phyloP scores from a whole-genome alignment of 2,888 invertebrate species.

The Acholoe squamosa region DNA sequence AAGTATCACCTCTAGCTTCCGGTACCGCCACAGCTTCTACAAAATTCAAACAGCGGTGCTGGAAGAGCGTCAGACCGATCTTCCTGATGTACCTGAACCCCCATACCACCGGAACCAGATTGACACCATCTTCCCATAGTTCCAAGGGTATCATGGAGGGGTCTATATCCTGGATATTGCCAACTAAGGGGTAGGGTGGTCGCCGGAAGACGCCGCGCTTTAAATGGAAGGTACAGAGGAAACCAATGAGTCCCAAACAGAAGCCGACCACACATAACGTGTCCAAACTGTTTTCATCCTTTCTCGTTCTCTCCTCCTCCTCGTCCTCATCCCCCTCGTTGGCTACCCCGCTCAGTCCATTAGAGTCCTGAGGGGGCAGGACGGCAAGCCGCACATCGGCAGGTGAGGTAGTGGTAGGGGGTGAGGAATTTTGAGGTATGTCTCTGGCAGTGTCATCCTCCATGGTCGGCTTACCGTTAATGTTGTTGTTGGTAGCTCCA shows the following conservation, averaged over 20 bases:
- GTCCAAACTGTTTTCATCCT: neutral
- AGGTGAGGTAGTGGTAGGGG: neutral
- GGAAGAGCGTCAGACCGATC: neutral
- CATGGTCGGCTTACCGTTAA: neutral
- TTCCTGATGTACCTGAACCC: slow-evolving; percentile 32
- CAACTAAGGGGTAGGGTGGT: slow-evolving; percentile 22
- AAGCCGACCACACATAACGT: slow-evolving; percentile 29
- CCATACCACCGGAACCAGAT: slow-evolving; percentile 30
- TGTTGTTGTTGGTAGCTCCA: slow-evolving; percentile 13
- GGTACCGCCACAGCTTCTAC: neutral
- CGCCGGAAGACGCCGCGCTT: neutral
- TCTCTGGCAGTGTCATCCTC: neutral
- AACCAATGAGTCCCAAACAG: slow-evolving; percentile 23
- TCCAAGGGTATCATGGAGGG: neutral
- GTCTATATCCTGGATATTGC: slow-evolving; percentile 24
- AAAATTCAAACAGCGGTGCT: neutral
- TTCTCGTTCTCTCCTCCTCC: neutral
- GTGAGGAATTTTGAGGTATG: neutral
- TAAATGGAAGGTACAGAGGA: neutral
- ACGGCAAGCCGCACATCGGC: neutral
- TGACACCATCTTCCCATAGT: slow-evolving; percentile 29
- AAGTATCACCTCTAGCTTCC: neutral
- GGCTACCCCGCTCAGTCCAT: neutral
- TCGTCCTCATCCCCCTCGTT: neutral
- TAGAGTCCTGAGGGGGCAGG: neutral